A percentile compares a stretch with the other conserved stretches of the same genome.
phyloP scores from a whole-genome alignment of 2,888 invertebrate species.

The Drosophila tanythrix region DNA sequence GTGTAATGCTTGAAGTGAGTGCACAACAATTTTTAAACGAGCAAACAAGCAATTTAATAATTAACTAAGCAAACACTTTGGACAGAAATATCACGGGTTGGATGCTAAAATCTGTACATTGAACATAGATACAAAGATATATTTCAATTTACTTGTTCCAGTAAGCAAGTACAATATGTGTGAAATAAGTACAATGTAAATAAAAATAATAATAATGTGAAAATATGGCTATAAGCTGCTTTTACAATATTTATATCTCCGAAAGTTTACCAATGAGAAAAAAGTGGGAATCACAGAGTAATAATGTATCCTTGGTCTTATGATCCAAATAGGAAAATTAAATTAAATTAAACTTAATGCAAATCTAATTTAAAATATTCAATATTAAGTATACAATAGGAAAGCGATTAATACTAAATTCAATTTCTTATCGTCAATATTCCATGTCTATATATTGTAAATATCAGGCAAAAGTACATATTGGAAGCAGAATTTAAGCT shows the following conservation, averaged over 20 bases:
- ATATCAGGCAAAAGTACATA: background rate
- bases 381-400: too few relatives aligned
- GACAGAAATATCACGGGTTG: constrained; percentile 23
- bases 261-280: too few relatives aligned
- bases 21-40: constrained; percentile 45
- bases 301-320: background rate
- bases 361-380: background rate
- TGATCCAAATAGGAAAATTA: too few relatives aligned
- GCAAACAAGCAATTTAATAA: constrained; percentile 61
- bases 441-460: background rate
- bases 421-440: background rate
- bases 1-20: constrained; percentile 30
- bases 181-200: constrained; percentile 2
- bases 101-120: constrained; percentile 10
- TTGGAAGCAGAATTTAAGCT: background rate
- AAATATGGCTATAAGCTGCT: constrained; percentile 13
- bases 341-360: background rate
- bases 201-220: too few relatives aligned
- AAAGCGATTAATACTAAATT: background rate
- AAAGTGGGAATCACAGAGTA: too few relatives aligned
- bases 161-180: background rate
- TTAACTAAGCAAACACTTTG: constrained; percentile 48
- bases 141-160: background rate
- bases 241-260: constrained; percentile 9
- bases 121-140: background rate